phyloP scores from a whole-genome alignment of 2,888 invertebrate genomes.

The Diarsia dahlii region DNA sequence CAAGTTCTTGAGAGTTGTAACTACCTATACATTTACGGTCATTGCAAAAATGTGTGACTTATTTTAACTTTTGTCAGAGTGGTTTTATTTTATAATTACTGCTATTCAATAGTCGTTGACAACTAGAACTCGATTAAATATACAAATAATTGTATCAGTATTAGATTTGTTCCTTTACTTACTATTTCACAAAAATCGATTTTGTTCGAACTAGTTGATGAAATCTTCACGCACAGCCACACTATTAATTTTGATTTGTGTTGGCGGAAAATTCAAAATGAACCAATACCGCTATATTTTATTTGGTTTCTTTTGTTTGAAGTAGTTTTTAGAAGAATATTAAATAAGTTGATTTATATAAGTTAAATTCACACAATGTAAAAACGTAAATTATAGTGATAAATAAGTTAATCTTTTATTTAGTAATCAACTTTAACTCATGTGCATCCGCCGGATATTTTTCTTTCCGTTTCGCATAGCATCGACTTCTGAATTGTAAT shows the following conservation, averaged over 20 bases:
- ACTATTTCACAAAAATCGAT: slow-evolving; percentile 1
- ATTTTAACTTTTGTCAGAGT: neutral
- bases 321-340: neutral
- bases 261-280: slow-evolving; percentile 55
- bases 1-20: too few relatives aligned
- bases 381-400: neutral
- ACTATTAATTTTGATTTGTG: slow-evolving; percentile 17
- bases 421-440: neutral
- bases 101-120: neutral
- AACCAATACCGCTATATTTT: neutral
- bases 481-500: neutral
- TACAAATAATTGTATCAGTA: neutral
- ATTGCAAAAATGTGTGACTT: neutral
- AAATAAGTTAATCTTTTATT: neutral
- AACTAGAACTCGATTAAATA: neutral
- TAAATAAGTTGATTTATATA: neutral
- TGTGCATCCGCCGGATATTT: slow-evolving; percentile 52
- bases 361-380: neutral
- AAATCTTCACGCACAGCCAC: slow-evolving; percentile 35
- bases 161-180: neutral
- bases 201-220: neutral
- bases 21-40: too few relatives aligned
- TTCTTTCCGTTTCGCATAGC: slow-evolving; percentile 10
- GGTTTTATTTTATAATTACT: neutral
- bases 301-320: neutral